Percentiles rank a stretch among this genome's conserved stretches.
Conservation (phyloP, 2,888 invertebrate species). For the Agapetus fuscipes region DNA sequence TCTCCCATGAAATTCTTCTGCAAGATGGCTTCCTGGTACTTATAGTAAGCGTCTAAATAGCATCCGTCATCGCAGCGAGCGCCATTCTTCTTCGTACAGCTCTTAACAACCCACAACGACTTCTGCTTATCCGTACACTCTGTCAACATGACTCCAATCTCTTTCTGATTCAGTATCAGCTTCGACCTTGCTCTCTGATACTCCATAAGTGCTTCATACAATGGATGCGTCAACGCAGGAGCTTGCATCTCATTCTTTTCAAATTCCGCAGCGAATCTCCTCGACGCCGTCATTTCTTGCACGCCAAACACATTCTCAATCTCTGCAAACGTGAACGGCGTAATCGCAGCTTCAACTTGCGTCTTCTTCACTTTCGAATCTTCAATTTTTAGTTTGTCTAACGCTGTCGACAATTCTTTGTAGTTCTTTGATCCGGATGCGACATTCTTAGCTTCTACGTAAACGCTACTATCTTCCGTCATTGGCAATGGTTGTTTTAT, state of each 20-base stretch:
- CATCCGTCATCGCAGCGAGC: conserved; percentile 13
- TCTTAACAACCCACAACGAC: conserved; percentile 13
- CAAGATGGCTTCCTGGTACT: conserved; percentile 14
- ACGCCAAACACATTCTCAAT: conserved; percentile 16
- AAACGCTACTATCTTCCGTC: conserved; percentile 5
- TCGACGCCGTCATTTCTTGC: conserved; percentile 14
- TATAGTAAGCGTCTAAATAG: conserved; percentile 7
- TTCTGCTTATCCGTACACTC: conserved; percentile 11
- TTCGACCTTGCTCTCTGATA: conserved; percentile 16
- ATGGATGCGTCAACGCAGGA: conserved; percentile 11
- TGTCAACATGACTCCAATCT: conserved; percentile 5
- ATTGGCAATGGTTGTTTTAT: not conserved
- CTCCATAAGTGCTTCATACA: conserved; percentile 17
- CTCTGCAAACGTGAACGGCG: conserved; percentile 18
- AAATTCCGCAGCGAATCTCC: conserved; percentile 13
- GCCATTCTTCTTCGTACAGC: conserved; percentile 7
- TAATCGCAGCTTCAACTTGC: not conserved
- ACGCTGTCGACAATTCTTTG: conserved; percentile 7
- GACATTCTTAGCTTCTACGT: not conserved
- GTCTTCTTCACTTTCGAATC: not conserved
- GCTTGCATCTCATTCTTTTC: conserved; percentile 17
- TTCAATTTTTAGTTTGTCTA: conserved; percentile 6
- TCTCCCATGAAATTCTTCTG: conserved; percentile 9
- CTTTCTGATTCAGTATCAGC: conserved; percentile 13
- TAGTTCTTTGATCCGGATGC: conserved; percentile 5